Evolutionary conservation across 2,797 vertebrate genomes (phyloP).

Genomic region (Phylloscopus collybita): DNA sequence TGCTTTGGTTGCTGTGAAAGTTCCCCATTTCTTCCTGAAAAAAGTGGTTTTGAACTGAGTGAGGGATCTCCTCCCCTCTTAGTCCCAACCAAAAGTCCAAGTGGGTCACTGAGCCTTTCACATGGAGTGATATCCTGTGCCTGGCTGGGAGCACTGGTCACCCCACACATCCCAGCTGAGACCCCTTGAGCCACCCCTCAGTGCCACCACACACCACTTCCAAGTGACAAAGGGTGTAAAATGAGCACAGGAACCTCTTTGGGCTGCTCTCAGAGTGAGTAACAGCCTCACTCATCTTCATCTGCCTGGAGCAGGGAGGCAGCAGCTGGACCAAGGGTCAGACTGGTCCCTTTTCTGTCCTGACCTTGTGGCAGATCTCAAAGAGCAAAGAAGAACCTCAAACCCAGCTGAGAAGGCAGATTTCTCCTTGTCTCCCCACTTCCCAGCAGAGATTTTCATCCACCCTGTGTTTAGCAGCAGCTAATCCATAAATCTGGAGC

Average conservation of each 20-base stretch:
- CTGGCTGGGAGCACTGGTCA: neutral
- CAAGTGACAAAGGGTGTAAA: neutral
- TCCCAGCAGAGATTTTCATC: neutral
- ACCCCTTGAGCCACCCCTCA: neutral
- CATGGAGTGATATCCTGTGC: neutral
- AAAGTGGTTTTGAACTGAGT: neutral
- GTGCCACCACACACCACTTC: neutral
- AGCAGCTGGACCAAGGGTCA: neutral
- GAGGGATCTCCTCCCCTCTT: neutral
- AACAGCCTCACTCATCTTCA: neutral
- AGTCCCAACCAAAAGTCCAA: neutral
- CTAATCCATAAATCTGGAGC: neutral
- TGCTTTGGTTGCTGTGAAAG: conserved; percentile 20
- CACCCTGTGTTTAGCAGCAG: neutral
- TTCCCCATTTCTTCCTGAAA: neutral
- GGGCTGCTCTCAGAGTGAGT: neutral
- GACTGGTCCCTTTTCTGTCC: neutral
- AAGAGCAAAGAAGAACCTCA: neutral
- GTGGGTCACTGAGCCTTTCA: neutral
- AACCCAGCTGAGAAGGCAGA: neutral
- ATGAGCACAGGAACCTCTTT: neutral
- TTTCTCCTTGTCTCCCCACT: neutral
- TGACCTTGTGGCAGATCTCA: neutral
- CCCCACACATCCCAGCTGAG: neutral
- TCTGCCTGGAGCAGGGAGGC: neutral